Conservation (phyloP, 2,888 invertebrate species). For the Erebia palarica region DNA sequence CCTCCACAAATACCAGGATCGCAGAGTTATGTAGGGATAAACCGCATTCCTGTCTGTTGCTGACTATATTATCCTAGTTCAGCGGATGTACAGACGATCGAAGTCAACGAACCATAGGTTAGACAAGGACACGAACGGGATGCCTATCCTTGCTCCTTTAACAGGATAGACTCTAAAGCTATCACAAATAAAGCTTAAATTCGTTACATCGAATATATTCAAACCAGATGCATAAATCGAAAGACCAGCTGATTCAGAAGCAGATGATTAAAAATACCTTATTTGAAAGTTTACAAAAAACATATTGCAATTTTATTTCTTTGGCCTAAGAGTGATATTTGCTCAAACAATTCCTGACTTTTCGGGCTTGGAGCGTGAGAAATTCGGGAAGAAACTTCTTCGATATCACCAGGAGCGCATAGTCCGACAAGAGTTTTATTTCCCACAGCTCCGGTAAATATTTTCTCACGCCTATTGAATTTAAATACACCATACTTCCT, state of each 20-base stretch:
- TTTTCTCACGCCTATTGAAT: slow-evolving; percentile 49
- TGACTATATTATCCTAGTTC: slow-evolving; percentile 51
- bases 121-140: slow-evolving; percentile 72
- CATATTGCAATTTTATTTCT: slow-evolving; percentile 42
- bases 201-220: slow-evolving; percentile 6
- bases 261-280: slow-evolving; percentile 32
- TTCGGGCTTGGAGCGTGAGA: slow-evolving; percentile 76
- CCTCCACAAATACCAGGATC: slow-evolving; percentile 71
- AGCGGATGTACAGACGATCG: slow-evolving; percentile 53
- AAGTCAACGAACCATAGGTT: slow-evolving; percentile 64
- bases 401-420: slow-evolving; percentile 70
- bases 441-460: slow-evolving; percentile 56
- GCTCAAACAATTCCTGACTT: slow-evolving; percentile 30
- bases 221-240: slow-evolving; percentile 54
- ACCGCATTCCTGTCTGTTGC: slow-evolving; percentile 60
- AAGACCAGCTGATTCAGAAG: slow-evolving; percentile 56
- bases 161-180: slow-evolving; percentile 36
- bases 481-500: slow-evolving; percentile 15
- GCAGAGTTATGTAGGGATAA: slow-evolving; percentile 53
- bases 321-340: slow-evolving; percentile 42
- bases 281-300: slow-evolving; percentile 21
- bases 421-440: slow-evolving; percentile 50
- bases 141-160: slow-evolving; percentile 37
- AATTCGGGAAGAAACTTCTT: slow-evolving; percentile 81
- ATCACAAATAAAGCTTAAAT: slow-evolving; percentile 25